A percentile compares a stretch with the other conserved stretches of the same genome.
phyloP scores from a whole-genome alignment of 2,888 invertebrate species.

The Macrostomum cliftonense region DNA sequence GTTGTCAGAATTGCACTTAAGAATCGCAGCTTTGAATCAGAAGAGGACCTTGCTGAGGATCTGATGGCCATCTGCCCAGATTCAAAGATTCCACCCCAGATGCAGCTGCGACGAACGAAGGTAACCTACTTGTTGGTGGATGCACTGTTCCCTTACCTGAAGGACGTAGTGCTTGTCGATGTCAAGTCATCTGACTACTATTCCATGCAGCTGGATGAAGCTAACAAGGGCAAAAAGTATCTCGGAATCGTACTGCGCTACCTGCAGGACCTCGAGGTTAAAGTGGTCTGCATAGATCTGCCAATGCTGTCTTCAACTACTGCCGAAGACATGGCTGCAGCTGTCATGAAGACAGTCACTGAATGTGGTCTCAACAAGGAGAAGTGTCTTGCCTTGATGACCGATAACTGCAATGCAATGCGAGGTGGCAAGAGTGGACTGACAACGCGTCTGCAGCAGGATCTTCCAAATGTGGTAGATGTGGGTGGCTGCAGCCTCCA shows the following conservation, averaged over 20 bases:
- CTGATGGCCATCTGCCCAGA: background rate
- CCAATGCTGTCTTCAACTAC: slow-evolving; percentile 2
- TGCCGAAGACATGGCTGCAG: background rate
- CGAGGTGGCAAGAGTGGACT: background rate
- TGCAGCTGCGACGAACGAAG: slow-evolving; percentile 2
- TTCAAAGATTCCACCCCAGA: background rate
- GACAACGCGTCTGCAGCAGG: background rate
- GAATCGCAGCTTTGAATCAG: slow-evolving; percentile 6
- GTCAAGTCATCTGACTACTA: slow-evolving; percentile 1
- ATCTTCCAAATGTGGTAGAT: slow-evolving; percentile 3
- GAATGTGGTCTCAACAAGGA: background rate
- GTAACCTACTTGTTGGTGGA: background rate
- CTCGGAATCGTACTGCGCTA: slow-evolving; percentile 2
- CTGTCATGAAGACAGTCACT: slow-evolving; percentile 1
- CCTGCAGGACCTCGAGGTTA: background rate
- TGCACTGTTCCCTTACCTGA: slow-evolving; percentile 1
- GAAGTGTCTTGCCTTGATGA: slow-evolving; percentile 5
- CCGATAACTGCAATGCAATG: slow-evolving; percentile 4
- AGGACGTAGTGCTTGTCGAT: slow-evolving; percentile 1
- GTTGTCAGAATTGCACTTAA: slow-evolving; percentile 1
- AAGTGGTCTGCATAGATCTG: slow-evolving; percentile 4
- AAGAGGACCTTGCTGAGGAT: slow-evolving; percentile 3
- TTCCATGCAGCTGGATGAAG: slow-evolving; percentile 2
- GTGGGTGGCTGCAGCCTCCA: slow-evolving; percentile 5
- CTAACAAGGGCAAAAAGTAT: background rate